A percentile compares a stretch with the other conserved stretches of the same genome.
phyloP scores from a whole-genome alignment of 2,797 vertebrate species.

The Squalus acanthias region DNA sequence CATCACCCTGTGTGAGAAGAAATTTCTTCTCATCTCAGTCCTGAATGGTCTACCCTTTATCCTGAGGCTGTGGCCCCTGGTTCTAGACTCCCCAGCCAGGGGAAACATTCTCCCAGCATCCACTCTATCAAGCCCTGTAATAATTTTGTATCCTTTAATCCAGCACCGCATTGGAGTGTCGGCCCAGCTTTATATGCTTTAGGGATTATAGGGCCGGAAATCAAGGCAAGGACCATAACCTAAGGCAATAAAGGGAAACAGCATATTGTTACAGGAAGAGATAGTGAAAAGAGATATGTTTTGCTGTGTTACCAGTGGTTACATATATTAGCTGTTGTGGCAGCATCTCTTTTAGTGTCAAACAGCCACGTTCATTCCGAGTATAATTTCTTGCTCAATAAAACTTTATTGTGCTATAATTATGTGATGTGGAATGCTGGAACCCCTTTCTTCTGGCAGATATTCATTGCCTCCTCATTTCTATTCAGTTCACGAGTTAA shows the following conservation, averaged over 20 bases:
- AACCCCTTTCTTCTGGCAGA: neutral
- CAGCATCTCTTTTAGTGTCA: neutral
- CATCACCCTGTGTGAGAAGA: too few relatives aligned
- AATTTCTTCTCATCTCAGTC: too few relatives aligned
- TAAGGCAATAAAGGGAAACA: neutral
- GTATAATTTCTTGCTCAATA: neutral
- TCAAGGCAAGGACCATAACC: neutral
- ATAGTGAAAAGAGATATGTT: neutral
- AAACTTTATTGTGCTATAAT: slow-evolving; percentile 18
- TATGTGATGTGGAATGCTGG: neutral
- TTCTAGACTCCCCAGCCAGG: too few relatives aligned
- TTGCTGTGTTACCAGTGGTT: neutral
- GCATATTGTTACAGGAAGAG: neutral
- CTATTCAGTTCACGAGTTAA: neutral
- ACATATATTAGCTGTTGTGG: neutral
- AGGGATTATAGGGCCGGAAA: neutral
- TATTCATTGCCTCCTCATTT: neutral
- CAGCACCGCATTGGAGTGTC: too few relatives aligned
- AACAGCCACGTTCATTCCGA: neutral
- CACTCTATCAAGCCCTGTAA: too few relatives aligned
- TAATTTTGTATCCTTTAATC: too few relatives aligned
- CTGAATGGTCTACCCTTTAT: too few relatives aligned
- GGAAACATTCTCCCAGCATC: too few relatives aligned
- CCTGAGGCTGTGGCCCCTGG: too few relatives aligned
- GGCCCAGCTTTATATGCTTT: too few relatives aligned